A percentile compares a stretch with the other conserved stretches of the same genome.
Conservation (phyloP, 2,888 invertebrate species). For the Pterostichus madidus region DNA sequence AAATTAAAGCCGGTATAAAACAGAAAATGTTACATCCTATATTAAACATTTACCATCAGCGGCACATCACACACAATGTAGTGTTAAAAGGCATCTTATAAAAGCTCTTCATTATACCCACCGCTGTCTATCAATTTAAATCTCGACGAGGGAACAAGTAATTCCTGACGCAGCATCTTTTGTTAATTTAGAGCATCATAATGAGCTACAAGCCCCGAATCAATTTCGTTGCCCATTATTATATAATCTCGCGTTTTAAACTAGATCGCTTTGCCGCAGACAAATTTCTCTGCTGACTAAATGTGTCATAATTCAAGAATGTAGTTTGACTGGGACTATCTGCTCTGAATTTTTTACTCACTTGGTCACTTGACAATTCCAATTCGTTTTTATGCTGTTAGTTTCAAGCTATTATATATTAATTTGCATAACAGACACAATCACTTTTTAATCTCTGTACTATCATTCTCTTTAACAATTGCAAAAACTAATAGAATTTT, state of each 20-base stretch:
- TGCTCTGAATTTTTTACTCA: neutral
- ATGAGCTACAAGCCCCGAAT: neutral
- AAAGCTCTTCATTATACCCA: constrained; percentile 2
- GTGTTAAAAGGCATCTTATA: neutral
- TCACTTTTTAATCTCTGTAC: constrained; percentile 3
- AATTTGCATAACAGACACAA: constrained; percentile 5
- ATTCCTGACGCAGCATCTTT: constrained; percentile 1
- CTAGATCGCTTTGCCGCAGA: neutral
- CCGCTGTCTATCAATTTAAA: constrained; percentile 15
- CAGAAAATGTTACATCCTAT: too few relatives aligned
- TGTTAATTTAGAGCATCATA: neutral
- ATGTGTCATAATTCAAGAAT: constrained; percentile 6
- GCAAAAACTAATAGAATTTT: neutral
- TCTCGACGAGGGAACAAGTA: neutral
- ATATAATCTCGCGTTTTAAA: constrained; percentile 1
- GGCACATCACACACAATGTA: neutral
- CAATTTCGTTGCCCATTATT: constrained; percentile 1
- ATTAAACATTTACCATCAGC: too few relatives aligned
- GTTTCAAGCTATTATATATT: neutral
- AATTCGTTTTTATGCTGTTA: neutral
- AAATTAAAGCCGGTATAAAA: too few relatives aligned
- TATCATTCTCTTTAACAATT: neutral
- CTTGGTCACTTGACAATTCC: neutral
- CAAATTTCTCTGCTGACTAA: neutral
- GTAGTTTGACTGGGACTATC: neutral